Base-by-base conservation (phyloP, 2,888 invertebrate genomes). In the Sarcophaga caerulescens region DNA sequence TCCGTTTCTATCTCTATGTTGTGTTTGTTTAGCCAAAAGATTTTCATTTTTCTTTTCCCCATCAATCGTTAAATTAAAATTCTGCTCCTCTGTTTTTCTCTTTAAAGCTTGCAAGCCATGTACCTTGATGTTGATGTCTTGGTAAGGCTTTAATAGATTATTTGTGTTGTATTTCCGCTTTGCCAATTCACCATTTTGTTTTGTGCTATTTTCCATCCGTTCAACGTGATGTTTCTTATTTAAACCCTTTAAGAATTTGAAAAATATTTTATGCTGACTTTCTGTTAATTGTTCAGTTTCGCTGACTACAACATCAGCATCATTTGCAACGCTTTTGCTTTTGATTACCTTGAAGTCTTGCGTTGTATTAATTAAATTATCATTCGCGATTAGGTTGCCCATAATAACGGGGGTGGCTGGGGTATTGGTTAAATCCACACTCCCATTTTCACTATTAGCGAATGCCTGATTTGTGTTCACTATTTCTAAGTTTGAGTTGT, bases 311-410 rank as follows among this genome's bases (percentile, higher is more conserved):
- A 0, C 14, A 47, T 47, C 47, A 47, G 12, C 14, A 52, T 35
- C 35, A 35, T 52, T 52, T 52, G 12, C 10, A 52, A 52, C 0
- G 12, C 17, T 52, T 57, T 70, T 45, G 21, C 65, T 47, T 45
- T 25, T 74, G 44, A 12, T 57, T 45, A 47, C 12, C 17, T 52
- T 52, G 0, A 52, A 52, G 52, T 35, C 35, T 35, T 35, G 17
- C 5, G 1, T 78, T 81, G 57, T 63, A 45, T 75, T 81, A 71
- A 70, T 86, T 70, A 84, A 81, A 81, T 70, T 78, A 84, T 44
- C 75, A 81, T 75, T 78, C 35, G 35, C 35, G 19, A 62, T 60
- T 23, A 70, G 59, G 10, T 23, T 76, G 44, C 65, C 25, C 19
- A 10, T 10, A 25, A 19, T 1, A 5, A 0, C 23, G 35, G 76